Percentiles rank a stretch among this genome's conserved stretches.
Conservation (phyloP, 2,113 vertebrate species). For the Xyliphius kryptos region DNA sequence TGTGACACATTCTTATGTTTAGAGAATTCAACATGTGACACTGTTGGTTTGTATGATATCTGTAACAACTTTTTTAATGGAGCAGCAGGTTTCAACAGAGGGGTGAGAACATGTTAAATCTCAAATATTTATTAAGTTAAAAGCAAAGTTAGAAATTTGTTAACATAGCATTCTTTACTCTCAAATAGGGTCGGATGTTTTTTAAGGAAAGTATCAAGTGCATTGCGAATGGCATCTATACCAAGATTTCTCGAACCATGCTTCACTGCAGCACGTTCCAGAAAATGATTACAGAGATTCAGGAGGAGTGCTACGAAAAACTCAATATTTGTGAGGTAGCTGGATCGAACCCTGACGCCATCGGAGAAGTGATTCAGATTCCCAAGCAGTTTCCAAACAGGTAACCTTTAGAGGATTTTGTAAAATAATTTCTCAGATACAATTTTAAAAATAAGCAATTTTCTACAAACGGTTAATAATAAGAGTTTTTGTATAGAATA, state of each 20-base stretch:
- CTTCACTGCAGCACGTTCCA: slow-evolving; percentile 89
- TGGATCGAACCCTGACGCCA: slow-evolving; percentile 76
- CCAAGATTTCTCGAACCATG: slow-evolving; percentile 85
- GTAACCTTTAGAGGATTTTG: slow-evolving; percentile 51
- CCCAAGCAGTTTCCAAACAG: slow-evolving; percentile 87
- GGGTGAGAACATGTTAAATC: slow-evolving; percentile 60
- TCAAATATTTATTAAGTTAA: background rate
- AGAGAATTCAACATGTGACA: slow-evolving; percentile 95
- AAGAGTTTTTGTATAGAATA: too few relatives aligned
- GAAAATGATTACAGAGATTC: slow-evolving; percentile 90
- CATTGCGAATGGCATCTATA: slow-evolving; percentile 77
- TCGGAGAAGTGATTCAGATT: slow-evolving; percentile 86
- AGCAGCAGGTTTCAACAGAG: slow-evolving; percentile 89
- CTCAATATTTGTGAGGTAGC: slow-evolving; percentile 83
- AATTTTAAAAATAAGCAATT: too few relatives aligned
- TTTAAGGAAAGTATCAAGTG: slow-evolving; percentile 95
- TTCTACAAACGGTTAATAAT: too few relatives aligned
- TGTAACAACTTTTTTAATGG: slow-evolving; percentile 89
- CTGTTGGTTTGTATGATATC: slow-evolving; percentile 90
- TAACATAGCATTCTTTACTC: background rate
- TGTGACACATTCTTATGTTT: slow-evolving; percentile 90
- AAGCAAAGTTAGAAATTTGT: background rate
- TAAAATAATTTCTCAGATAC: too few relatives aligned
- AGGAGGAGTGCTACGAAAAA: slow-evolving; percentile 89
- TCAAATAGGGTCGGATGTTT: slow-evolving; percentile 83